Conservation (phyloP, 2,113 vertebrate genomes). For the Isichthys henryi region DNA sequence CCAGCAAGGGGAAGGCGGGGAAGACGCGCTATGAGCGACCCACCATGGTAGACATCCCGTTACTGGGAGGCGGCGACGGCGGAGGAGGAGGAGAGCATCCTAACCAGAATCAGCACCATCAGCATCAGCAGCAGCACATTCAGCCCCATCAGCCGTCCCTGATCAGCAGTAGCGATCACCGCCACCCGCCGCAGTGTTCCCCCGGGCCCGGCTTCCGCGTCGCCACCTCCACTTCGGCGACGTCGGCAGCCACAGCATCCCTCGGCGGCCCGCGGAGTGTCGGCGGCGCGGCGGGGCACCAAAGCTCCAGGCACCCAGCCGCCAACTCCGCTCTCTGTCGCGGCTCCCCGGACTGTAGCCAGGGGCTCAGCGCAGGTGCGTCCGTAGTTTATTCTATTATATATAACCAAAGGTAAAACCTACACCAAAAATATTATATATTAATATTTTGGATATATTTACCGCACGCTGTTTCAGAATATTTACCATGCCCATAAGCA, state of each 20-base stretch:
- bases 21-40: constrained; percentile 79
- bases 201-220: constrained; percentile 66
- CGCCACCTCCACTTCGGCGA: constrained; percentile 62
- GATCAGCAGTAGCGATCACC: constrained; percentile 61
- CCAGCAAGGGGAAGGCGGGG: constrained; percentile 66
- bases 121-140: constrained; percentile 45
- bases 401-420: neutral
- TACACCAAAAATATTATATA: neutral
- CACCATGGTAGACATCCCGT: constrained; percentile 77
- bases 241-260: constrained; percentile 47
- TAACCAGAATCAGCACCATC: constrained; percentile 55
- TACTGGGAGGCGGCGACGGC: constrained; percentile 59
- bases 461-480: neutral
- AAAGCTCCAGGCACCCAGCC: constrained; percentile 54
- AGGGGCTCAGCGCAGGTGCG: constrained; percentile 78
- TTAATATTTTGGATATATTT: neutral
- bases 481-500: neutral
- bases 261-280: constrained; percentile 47
- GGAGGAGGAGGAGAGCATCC: constrained; percentile 47
- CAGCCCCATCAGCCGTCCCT: constrained; percentile 52
- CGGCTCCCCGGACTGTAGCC: constrained; percentile 58
- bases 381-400: neutral
- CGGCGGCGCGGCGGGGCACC: constrained; percentile 32
- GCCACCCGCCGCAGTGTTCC: constrained; percentile 52
- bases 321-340: constrained; percentile 40